Conservation (phyloP, 2,888 invertebrate species). For the Carterocephalus palaemon region DNA sequence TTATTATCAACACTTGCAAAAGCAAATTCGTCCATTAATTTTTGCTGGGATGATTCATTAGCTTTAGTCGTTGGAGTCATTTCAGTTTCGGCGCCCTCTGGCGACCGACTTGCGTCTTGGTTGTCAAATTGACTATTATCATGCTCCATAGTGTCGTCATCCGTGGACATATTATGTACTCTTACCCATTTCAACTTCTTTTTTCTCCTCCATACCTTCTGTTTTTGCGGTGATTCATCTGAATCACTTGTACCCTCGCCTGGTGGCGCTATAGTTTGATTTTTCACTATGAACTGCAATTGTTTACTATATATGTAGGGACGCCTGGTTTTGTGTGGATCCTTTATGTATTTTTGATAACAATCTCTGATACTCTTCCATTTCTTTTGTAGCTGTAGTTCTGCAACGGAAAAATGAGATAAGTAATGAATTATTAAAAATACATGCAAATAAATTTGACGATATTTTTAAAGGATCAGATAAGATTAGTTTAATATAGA, state of each 20-base stretch:
- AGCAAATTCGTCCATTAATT: slow-evolving; percentile 51
- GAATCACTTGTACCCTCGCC: slow-evolving; percentile 43
- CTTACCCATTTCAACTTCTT: slow-evolving; percentile 49
- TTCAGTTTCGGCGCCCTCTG: slow-evolving; percentile 35
- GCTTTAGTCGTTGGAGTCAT: slow-evolving; percentile 16
- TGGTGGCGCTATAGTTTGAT: slow-evolving; percentile 36
- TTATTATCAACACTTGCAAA: slow-evolving; percentile 61
- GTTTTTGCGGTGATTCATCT: slow-evolving; percentile 41
- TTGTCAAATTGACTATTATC: slow-evolving; percentile 26
- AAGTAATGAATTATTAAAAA: too few species aligned
- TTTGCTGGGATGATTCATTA: slow-evolving; percentile 28
- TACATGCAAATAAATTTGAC: too few species aligned
- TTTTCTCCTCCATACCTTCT: slow-evolving; percentile 44
- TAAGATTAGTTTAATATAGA: too few species aligned
- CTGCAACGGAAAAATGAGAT: slow-evolving; percentile 51
- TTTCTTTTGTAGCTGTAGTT: slow-evolving; percentile 70
- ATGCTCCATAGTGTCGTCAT: slow-evolving; percentile 46
- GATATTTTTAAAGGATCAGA: too few species aligned
- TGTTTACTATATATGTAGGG: slow-evolving; percentile 64
- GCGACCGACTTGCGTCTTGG: slow-evolving; percentile 37
- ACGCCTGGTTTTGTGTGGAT: slow-evolving; percentile 54
- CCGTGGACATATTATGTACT: slow-evolving; percentile 44
- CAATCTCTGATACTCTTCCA: slow-evolving; percentile 72
- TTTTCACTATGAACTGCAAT: slow-evolving; percentile 57
- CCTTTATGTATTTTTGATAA: slow-evolving; percentile 58